Conservation (phyloP, 2,888 invertebrate species). For the Pyralis farinalis region DNA sequence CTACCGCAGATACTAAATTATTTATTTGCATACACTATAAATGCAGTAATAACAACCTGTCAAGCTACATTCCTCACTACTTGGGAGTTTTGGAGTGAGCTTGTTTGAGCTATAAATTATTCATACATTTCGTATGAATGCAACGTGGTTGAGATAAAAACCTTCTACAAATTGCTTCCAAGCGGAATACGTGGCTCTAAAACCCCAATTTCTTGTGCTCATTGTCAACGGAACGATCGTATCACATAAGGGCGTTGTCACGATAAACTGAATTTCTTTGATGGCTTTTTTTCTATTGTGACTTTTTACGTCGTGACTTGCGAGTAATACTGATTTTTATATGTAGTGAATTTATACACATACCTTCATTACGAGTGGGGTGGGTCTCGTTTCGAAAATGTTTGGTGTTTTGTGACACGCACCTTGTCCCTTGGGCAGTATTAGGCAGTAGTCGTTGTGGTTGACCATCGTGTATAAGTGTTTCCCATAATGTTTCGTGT, state of each 20-base stretch:
- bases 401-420: too few species aligned
- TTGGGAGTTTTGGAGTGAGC: conserved; percentile 12
- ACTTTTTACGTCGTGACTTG: conserved; percentile 39
- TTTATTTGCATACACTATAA: conserved; percentile 11
- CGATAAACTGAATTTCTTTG: conserved; percentile 49
- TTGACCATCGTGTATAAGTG: too few species aligned
- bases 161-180: conserved; percentile 38
- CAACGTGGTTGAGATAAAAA: conserved; percentile 29
- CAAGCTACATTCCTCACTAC: conserved; percentile 13
- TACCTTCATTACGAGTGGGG: too few species aligned
- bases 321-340: conserved; percentile 30
- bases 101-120: conserved; percentile 16
- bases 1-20: too few species aligned
- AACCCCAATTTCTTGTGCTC: conserved; percentile 50
- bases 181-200: conserved; percentile 40
- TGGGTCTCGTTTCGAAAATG: too few species aligned
- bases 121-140: conserved; percentile 25
- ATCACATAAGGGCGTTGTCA: conserved; percentile 62
- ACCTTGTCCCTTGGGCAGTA: too few species aligned
- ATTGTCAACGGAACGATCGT: conserved; percentile 51
- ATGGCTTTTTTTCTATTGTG: conserved; percentile 38
- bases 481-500: conserved; percentile 24
- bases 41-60: conserved; percentile 10
- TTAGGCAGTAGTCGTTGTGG: too few species aligned
- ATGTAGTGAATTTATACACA: too few species aligned